A percentile compares a stretch with the other conserved stretches of the same genome.
phyloP scores from a whole-genome alignment of 2,113 vertebrate genomes.

The Macroglossus sobrinus region DNA sequence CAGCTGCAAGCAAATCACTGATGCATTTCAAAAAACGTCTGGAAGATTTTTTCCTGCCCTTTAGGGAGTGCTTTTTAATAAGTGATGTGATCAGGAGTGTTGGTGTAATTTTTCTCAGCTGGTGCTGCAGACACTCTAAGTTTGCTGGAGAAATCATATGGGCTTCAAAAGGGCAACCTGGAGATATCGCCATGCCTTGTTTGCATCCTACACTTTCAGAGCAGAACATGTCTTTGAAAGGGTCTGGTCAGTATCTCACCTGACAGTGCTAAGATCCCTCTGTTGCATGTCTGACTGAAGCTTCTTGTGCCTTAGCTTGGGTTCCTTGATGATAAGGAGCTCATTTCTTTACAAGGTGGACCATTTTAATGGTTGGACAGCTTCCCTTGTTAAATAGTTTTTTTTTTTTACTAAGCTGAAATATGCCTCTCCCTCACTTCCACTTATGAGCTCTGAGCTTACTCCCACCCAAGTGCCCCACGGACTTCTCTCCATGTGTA shows the following conservation, averaged over 20 bases:
- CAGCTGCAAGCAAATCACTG: conserved; percentile 34
- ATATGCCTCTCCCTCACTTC: background rate
- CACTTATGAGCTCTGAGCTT: background rate
- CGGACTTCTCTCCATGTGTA: background rate
- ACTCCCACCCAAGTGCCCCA: background rate
- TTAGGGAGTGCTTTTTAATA: conserved; percentile 63
- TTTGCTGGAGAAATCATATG: conserved; percentile 2
- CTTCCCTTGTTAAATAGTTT: background rate
- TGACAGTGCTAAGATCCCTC: background rate
- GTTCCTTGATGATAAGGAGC: background rate
- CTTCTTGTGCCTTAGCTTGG: background rate
- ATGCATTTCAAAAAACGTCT: conserved; percentile 63
- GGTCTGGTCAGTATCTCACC: background rate
- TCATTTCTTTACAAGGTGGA: background rate
- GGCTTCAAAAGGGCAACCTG: background rate
- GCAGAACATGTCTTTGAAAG: background rate
- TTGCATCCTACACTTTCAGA: background rate
- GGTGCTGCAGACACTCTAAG: background rate
- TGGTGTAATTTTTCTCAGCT: conserved; percentile 51
- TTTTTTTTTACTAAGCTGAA: background rate
- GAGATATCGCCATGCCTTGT: background rate
- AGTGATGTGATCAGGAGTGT: conserved; percentile 63
- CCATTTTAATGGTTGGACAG: background rate
- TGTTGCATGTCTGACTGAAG: background rate
- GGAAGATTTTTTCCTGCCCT: conserved; percentile 49